Conservation (phyloP, 2,888 invertebrate genomes). For the Drosophila kambysellisi region DNA sequence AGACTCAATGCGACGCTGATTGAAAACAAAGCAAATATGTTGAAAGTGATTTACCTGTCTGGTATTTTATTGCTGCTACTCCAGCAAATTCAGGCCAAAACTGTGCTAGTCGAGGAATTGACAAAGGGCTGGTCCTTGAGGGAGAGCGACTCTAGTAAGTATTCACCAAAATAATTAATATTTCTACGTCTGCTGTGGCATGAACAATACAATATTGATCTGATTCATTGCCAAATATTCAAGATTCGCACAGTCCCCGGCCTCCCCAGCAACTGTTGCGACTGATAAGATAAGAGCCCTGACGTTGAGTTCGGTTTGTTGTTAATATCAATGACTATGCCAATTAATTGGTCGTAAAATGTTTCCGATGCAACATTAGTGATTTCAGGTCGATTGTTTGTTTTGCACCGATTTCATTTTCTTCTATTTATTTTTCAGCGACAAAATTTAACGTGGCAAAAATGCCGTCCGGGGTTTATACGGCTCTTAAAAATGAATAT, state of each 20-base stretch:
- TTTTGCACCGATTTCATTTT: not conserved
- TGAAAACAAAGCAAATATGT: constrained; percentile 42
- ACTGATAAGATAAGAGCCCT: constrained; percentile 59
- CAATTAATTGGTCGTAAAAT: constrained; percentile 66
- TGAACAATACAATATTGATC: constrained; percentile 24
- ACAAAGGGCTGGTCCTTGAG: constrained; percentile 72
- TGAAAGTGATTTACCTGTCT: constrained; percentile 14
- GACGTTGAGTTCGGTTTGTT: constrained; percentile 41
- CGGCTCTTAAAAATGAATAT: constrained; percentile 64
- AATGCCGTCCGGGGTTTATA: constrained; percentile 83
- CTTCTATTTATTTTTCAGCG: constrained; percentile 56
- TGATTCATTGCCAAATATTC: constrained; percentile 46
- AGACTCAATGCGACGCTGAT: constrained; percentile 16
- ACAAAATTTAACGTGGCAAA: constrained; percentile 55
- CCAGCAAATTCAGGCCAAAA: constrained; percentile 35
- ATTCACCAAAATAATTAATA: not conserved
- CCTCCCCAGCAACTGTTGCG: constrained; percentile 28
- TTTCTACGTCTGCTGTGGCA: not conserved
- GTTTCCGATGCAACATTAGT: constrained; percentile 37
- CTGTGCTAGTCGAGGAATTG: constrained; percentile 70
- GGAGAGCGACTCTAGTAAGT: constrained; percentile 78
- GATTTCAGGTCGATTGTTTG: constrained; percentile 41
- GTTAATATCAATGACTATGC: constrained; percentile 29
- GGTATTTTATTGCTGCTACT: constrained; percentile 22
- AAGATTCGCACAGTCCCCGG: constrained; percentile 35